These are phyloP conservation scores for Crioceris asparagi DNA, from an alignment of 2,888 invertebrate species.

Conservation along the genomic window DNA sequence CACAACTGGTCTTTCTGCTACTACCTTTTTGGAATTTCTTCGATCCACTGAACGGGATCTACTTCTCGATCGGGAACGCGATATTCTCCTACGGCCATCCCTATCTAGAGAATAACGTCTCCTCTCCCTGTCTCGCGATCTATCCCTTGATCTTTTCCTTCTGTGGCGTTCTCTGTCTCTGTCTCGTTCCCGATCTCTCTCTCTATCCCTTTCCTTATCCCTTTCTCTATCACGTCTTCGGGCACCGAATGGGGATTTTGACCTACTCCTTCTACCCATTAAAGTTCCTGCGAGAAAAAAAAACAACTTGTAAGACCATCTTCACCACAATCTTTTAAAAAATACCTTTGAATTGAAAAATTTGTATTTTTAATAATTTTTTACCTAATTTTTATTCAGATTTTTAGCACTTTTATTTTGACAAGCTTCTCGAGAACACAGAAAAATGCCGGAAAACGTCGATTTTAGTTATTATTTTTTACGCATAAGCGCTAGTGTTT, in stretches of 20 bases:
- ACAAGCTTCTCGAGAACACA: conserved; percentile 23
- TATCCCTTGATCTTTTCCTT: conserved; percentile 36
- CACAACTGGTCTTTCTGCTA: conserved; percentile 51
- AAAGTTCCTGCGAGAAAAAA: too few species aligned
- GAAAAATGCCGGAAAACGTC: conserved; percentile 32
- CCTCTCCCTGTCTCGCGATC: conserved; percentile 36
- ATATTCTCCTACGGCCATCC: conserved; percentile 34
- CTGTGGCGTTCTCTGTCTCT: conserved; percentile 37
- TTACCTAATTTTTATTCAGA: conserved; percentile 20
- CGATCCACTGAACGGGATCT: conserved; percentile 31
- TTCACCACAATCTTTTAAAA: conserved; percentile 10
- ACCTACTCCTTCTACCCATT: conserved; percentile 46
- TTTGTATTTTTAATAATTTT: conserved; percentile 17
- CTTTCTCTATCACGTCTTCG: conserved; percentile 44
- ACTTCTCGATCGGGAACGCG: conserved; percentile 32
- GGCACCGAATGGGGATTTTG: conserved; percentile 39
- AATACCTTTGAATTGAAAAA: conserved; percentile 11
- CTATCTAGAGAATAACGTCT: conserved; percentile 39
- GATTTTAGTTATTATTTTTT: conserved; percentile 36
- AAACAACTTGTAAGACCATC: conserved; percentile 12
- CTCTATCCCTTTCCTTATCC: conserved; percentile 41
- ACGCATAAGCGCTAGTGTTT: conserved; percentile 28
- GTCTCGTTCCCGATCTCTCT: conserved; percentile 40
- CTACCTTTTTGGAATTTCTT: conserved; percentile 22
- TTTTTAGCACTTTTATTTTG: conserved; percentile 24